Percentiles rank a stretch among this genome's conserved stretches.
These are phyloP conservation scores for Chaetura pelagica DNA, from an alignment of 2,113 vertebrate genomes.

Conservation along the genomic window DNA sequence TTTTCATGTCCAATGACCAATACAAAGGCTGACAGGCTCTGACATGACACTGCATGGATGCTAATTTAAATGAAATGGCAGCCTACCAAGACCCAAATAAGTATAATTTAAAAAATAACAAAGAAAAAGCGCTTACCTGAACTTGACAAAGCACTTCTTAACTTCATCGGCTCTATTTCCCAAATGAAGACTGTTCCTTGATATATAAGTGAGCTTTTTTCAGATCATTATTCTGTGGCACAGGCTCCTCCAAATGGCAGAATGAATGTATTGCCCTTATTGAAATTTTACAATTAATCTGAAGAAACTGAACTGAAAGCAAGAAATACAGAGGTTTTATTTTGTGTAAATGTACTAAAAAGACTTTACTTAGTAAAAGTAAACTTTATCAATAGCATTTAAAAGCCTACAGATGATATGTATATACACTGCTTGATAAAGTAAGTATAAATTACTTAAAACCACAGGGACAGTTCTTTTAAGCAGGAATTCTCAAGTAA, in stretches of 20 bases:
- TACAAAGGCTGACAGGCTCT: neutral
- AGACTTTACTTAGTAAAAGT: neutral
- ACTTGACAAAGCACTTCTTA: constrained; percentile 20
- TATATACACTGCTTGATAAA: neutral
- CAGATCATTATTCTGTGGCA: constrained; percentile 60
- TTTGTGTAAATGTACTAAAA: neutral
- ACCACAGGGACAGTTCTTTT: neutral
- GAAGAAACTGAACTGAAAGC: constrained; percentile 1
- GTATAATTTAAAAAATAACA: neutral
- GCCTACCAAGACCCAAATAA: neutral
- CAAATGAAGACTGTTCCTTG: constrained; percentile 51
- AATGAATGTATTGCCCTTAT: constrained; percentile 66
- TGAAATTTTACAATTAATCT: constrained; percentile 20
- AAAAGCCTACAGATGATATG: neutral
- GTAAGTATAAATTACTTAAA: neutral
- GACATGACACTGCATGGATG: neutral
- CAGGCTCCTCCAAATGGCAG: constrained; percentile 76
- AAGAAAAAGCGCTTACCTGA: neutral
- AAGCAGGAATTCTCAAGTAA: neutral
- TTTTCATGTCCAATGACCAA: neutral
- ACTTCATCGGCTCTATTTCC: neutral
- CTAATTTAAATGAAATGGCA: neutral
- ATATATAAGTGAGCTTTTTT: constrained; percentile 29
- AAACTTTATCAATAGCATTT: neutral
- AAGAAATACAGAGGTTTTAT: neutral